Conservation (phyloP, 2,888 invertebrate species). For the Polylopha cassiicola region DNA sequence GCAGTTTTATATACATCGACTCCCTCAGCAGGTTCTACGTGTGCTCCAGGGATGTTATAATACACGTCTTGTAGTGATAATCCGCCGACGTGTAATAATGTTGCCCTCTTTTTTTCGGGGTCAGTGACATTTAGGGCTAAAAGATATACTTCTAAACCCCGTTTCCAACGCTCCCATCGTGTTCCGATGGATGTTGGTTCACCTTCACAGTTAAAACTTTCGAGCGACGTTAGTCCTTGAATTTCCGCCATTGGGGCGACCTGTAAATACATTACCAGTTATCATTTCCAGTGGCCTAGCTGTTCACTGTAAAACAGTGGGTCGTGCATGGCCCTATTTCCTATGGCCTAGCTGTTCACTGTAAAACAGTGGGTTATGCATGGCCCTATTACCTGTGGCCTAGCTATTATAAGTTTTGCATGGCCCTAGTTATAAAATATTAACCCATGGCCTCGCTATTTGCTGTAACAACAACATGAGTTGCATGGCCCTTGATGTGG, state of each 20-base stretch:
- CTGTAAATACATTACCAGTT: constrained; percentile 1
- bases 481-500: too few relatives aligned
- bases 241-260: not conserved
- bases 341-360: too few relatives aligned
- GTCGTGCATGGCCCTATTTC: too few relatives aligned
- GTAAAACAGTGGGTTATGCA: too few relatives aligned
- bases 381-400: too few relatives aligned
- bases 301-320: too few relatives aligned
- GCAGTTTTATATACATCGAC: not conserved
- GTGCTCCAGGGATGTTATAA: not conserved
- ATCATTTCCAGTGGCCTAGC: too few relatives aligned
- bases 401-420: too few relatives aligned
- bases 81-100: not conserved
- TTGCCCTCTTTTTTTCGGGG: not conserved
- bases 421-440: too few relatives aligned
- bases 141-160: not conserved
- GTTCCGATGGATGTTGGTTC: not conserved
- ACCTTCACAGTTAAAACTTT: not conserved
- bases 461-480: too few relatives aligned
- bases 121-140: not conserved
- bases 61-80: not conserved
- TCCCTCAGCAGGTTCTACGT: not conserved
- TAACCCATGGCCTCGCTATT: too few relatives aligned
- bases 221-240: not conserved
- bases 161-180: constrained; percentile 1